These are phyloP conservation scores for Caenorhabditis sp. DNA, from an alignment of 2,888 invertebrate species.

Conservation along the genomic window DNA sequence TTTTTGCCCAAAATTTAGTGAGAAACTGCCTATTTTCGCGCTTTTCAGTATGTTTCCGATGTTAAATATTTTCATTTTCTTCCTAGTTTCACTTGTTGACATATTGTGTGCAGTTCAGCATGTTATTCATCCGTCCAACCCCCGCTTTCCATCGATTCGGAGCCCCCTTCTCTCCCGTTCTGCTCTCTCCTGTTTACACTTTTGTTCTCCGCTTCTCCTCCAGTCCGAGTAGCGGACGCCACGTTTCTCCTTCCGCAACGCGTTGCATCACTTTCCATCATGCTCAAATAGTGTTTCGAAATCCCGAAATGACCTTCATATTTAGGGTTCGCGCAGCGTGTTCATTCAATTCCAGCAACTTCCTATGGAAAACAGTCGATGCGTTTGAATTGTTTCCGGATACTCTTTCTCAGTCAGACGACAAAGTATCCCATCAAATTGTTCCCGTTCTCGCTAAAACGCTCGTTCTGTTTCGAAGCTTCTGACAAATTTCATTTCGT, in stretches of 20 bases:
- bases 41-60: too few species aligned
- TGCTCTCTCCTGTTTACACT: conserved; percentile 27
- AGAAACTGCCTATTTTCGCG: not conserved
- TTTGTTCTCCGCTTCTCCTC: conserved; percentile 17
- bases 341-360: conserved; percentile 23
- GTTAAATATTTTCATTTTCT: too few species aligned
- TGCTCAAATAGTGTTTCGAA: conserved; percentile 45
- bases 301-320: conserved; percentile 16
- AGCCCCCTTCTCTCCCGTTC: not conserved
- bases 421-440: conserved; percentile 8
- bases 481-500: conserved; percentile 42
- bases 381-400: conserved; percentile 45
- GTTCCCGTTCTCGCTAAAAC: conserved; percentile 29
- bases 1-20: not conserved
- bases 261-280: conserved; percentile 54
- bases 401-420: conserved; percentile 3
- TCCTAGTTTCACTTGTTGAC: not conserved
- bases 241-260: conserved; percentile 10
- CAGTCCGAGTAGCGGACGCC: conserved; percentile 15
- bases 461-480: conserved; percentile 40
- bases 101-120: not conserved
- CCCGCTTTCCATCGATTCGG: not conserved
- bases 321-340: conserved; percentile 31
- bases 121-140: not conserved
- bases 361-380: conserved; percentile 40